A percentile compares a stretch with the other conserved stretches of the same genome.
phyloP scores from a whole-genome alignment of 2,797 vertebrate species.

The Nyctibius grandis region DNA sequence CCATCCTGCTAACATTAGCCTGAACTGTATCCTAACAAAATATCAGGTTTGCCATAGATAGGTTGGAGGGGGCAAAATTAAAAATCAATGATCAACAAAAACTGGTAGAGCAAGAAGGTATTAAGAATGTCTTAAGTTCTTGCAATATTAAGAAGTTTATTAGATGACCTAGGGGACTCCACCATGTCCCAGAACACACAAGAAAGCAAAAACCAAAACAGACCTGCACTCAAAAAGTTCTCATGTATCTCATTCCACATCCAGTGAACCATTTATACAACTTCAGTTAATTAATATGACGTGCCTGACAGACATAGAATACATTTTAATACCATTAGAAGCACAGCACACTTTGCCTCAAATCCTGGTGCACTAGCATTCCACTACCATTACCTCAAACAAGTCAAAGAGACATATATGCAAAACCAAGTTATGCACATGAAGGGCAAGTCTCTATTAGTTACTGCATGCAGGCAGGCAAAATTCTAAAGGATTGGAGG shows the following conservation, averaged over 20 bases:
- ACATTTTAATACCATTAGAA: background rate
- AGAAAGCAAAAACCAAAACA: background rate
- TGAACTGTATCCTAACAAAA: background rate
- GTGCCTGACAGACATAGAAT: background rate
- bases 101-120: background rate
- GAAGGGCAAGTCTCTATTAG: background rate
- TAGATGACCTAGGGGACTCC: background rate
- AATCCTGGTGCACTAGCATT: background rate
- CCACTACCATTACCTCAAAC: background rate
- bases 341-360: background rate
- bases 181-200: background rate
- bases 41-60: background rate
- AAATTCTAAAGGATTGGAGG: background rate
- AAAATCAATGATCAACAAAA: background rate
- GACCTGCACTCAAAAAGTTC: background rate
- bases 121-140: background rate
- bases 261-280: background rate
- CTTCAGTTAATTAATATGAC: background rate
- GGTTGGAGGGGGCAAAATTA: too few relatives aligned
- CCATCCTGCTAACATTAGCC: background rate
- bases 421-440: background rate
- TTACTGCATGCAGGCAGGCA: background rate
- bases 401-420: background rate
- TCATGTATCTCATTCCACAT: background rate
- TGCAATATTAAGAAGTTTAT: background rate